These are phyloP conservation scores for Charanyca ferruginea DNA, from an alignment of 2,888 invertebrate genomes.

Conservation along the genomic window DNA sequence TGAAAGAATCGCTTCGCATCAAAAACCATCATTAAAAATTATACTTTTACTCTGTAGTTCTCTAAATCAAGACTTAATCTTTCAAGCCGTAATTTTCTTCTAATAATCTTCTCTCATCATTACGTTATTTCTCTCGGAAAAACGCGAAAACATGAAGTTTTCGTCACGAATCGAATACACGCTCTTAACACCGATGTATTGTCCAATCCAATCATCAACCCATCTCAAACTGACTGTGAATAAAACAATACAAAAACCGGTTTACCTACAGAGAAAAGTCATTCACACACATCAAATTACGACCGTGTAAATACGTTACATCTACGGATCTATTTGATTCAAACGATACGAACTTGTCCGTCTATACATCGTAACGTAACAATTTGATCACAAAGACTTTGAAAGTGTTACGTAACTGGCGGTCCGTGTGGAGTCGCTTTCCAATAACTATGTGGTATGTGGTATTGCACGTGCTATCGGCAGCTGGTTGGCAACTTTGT, in stretches of 20 bases:
- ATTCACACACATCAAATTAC: constrained; percentile 10
- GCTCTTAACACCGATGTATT: neutral
- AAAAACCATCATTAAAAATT: no score
- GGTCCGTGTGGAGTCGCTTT: constrained; percentile 35
- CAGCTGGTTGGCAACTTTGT: neutral
- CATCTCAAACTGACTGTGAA: neutral
- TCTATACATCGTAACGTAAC: constrained; percentile 29
- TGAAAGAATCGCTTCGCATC: no score
- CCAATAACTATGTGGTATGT: constrained; percentile 48
- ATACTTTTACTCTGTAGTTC: no score
- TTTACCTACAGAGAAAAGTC: constrained; percentile 9
- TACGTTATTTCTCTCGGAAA: no score
- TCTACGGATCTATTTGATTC: constrained; percentile 19
- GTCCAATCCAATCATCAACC: neutral
- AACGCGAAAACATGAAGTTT: no score
- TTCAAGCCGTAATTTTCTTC: no score
- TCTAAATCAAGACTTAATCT: no score
- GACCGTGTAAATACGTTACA: constrained; percentile 15
- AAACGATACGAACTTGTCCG: constrained; percentile 25
- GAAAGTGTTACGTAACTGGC: constrained; percentile 46
- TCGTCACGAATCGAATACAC: no score
- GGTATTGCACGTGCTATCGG: constrained; percentile 9
- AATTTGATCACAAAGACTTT: constrained; percentile 30
- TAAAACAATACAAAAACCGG: neutral
- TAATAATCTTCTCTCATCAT: no score